Base-by-base conservation (phyloP, 2,888 invertebrate genomes). In the Neoitamus cyanurus region DNA sequence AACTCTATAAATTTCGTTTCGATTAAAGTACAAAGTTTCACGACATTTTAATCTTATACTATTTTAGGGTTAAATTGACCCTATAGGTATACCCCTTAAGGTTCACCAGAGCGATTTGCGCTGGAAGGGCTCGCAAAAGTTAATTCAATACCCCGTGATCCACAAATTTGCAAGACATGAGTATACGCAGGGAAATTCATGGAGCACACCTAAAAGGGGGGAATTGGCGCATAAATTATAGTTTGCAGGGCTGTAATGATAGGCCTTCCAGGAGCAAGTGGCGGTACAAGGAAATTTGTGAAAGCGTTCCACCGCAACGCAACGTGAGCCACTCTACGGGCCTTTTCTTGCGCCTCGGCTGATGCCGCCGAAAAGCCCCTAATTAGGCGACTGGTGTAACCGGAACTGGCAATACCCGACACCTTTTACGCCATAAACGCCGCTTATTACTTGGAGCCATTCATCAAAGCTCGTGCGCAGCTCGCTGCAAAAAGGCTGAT, bases 401-500 rank as follows among this genome's bases (percentile, higher is more conserved):
- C 58, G 58, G 58, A 58, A 58, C 58, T 15, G 58, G 58, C 58
- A 58, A 25, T 58, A 58, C 58, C 34, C 73, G 36, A 73, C 73
- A 34, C 34, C 73, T 73, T 36, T 73, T 13, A 34, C 20, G 34
- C 34, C 37, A 36, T 73, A 73, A 73, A 73, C 11, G 73, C 34
- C 36, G 36, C 73, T 73, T 73, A 73, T 73, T 73, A 73, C 36
- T 15, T 11, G 31, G 36, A 36, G 73, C 73, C 15, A 34, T 34
- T 73, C 37, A 73, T 31, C 34, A 73, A 73, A 73, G n/a, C 58
- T 25, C 58, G 58, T 58, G 58, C 58, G 58, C 58, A 58, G 58
- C 58, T 1, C 58, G 73, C 73, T 36, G 73, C 34, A 73, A 73
- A 73, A 73, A 73, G 20, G 73, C 36, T 75, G 42, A 37, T 42